A percentile compares a stretch with the other conserved stretches of the same genome.
Evolutionary conservation across 2,113 vertebrate species (phyloP).

Genomic region (Cochlearius cochlearius): DNA sequence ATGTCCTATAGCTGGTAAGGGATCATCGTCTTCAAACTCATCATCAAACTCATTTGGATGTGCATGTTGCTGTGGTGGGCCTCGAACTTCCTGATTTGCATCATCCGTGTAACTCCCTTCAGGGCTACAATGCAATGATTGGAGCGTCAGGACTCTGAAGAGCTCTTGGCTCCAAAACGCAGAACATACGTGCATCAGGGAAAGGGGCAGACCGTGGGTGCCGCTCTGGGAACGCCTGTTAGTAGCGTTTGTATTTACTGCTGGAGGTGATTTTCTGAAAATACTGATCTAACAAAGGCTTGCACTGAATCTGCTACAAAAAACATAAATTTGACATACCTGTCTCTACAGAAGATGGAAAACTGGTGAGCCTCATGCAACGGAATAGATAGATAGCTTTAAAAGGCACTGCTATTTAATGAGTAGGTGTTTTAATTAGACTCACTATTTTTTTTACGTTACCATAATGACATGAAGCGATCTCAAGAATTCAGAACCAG

Average conservation of each 20-base stretch:
- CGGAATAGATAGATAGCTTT: background rate
- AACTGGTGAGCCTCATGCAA: background rate
- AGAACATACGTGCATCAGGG: accelerated
- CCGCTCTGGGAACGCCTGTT: background rate
- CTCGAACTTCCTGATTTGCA: slow-evolving; percentile 89
- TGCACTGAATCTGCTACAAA: background rate
- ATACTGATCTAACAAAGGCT: background rate
- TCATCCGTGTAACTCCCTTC: slow-evolving; percentile 98
- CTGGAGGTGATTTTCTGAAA: background rate
- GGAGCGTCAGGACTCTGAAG: background rate
- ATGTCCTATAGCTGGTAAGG: slow-evolving; percentile 93
- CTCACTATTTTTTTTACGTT: background rate
- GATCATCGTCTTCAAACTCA: slow-evolving; percentile 97
- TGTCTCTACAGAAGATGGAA: background rate
- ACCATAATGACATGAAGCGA: background rate
- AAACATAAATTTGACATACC: background rate
- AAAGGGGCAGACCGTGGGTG: background rate
- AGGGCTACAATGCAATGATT: slow-evolving; percentile 73
- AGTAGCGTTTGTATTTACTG: background rate
- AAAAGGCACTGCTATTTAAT: background rate
- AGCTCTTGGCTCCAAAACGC: background rate
- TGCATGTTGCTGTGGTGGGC: slow-evolving; percentile 79
- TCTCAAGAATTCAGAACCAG: background rate
- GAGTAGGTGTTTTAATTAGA: background rate
- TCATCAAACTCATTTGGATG: slow-evolving; percentile 93